Evolutionary conservation across 2,888 invertebrate genomes (phyloP).

Genomic region (Ormyrus labotus): DNA sequence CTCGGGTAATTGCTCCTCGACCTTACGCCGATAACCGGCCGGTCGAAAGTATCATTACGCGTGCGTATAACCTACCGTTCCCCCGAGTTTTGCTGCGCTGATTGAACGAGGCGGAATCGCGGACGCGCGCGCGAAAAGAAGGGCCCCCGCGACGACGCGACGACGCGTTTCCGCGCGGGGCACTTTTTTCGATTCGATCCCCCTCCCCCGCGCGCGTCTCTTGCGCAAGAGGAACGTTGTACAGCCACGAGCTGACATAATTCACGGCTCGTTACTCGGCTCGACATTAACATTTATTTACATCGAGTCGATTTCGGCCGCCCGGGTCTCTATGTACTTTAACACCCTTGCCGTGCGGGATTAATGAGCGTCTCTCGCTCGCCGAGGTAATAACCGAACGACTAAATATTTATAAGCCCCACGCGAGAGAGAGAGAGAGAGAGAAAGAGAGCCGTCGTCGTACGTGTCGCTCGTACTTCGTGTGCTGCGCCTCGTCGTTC

Average conservation of each 20-base stretch:
- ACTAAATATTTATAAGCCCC: conserved; percentile 55
- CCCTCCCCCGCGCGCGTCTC: too few relatives aligned
- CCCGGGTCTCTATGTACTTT: background rate
- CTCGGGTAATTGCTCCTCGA: conserved; percentile 65
- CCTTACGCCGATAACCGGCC: conserved; percentile 65
- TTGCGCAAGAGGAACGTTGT: too few relatives aligned
- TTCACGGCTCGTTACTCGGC: background rate
- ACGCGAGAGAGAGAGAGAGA: conserved; percentile 10
- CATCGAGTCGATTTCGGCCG: conserved; percentile 11
- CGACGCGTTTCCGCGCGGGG: background rate
- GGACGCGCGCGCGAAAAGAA: background rate
- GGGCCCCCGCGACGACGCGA: too few relatives aligned
- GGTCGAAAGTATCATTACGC: conserved; percentile 59
- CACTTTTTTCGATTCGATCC: background rate
- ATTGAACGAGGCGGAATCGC: conserved; percentile 13
- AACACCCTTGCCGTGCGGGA: conserved; percentile 3
- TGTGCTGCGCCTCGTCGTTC: conserved; percentile 1
- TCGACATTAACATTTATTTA: conserved; percentile 19
- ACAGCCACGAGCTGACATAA: background rate
- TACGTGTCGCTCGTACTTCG: conserved; percentile 10
- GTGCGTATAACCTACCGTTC: conserved; percentile 44
- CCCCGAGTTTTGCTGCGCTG: conserved; percentile 5
- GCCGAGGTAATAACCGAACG: conserved; percentile 39
- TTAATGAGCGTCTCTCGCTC: conserved; percentile 42
- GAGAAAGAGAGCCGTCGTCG: conserved; percentile 7